phyloP scores from a whole-genome alignment of 2,797 vertebrate species.

The Danio aesculapii region DNA sequence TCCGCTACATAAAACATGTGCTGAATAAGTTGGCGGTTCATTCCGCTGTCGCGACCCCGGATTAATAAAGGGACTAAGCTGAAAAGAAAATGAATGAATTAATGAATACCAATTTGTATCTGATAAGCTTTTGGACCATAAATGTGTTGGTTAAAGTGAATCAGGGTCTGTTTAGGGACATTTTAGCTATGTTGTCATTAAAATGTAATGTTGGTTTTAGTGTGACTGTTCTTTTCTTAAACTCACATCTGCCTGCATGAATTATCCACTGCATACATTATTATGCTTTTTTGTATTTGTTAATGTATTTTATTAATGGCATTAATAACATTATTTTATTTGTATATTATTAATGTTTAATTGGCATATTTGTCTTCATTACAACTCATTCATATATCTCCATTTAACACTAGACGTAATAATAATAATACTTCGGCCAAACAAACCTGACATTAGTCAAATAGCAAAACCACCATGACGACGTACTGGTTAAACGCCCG shows the following conservation, averaged over 20 bases:
- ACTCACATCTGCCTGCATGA: neutral
- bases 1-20: too few relatives aligned
- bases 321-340: too few relatives aligned
- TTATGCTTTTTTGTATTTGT: neutral
- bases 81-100: too few relatives aligned
- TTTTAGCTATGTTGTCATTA: neutral
- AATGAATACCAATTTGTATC: too few relatives aligned
- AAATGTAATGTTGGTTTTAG: neutral
- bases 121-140: neutral
- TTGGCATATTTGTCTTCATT: neutral
- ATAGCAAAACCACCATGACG: slow-evolving; percentile 1
- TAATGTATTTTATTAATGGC: too few relatives aligned
- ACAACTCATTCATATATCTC: neutral
- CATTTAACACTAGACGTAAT: neutral
- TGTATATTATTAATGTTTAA: too few relatives aligned
- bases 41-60: too few relatives aligned
- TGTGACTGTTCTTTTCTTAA: neutral
- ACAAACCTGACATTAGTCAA: neutral
- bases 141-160: neutral
- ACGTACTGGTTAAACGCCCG: neutral
- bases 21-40: too few relatives aligned
- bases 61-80: too few relatives aligned
- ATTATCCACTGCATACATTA: neutral
- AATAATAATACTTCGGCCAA: neutral
- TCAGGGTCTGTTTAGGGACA: neutral